Evolutionary conservation across 2,797 vertebrate species (phyloP), one percentile per base, ranked within the genome.

Genomic region (Girardinus metallicus): DNA sequence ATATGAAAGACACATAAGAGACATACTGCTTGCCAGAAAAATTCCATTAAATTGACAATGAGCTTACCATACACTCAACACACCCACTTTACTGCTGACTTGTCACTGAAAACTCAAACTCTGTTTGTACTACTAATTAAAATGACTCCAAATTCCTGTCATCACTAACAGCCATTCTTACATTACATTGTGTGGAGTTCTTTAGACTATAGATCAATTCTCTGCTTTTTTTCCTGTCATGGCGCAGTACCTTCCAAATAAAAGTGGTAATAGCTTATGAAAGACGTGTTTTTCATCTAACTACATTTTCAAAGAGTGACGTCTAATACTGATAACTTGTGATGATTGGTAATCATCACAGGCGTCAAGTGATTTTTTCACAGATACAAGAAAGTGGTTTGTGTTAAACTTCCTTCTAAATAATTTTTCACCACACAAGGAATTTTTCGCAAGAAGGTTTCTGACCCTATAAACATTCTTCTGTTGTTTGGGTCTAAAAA

Each of bases 401-500:
- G 31, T 26, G 72, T 11, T 73, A 18, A 43, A 36, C 34, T 13
- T 23, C 31, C 46, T 26, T 74, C 43, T 74, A 29, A 55, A 16
- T 74, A 23, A 4, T 13, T 12, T 18, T 55, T 36, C 12, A 6
- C 12, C 7, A 41, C 10, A 55, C 31, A 47, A 39, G 43, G 11
- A 36, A 18, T 18, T 34, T 62, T 62, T 31, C 5, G 1, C 13
- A n/a, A 12, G 44, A 47, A 44, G 18, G 29, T 31, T 60, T 62
- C 29, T 34, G 36, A 18, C 29, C 29, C 34, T 23, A 39, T 26
- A 23, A 64, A 64, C 8, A 57, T 9, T 29, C 21, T 60, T 75
- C 73, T 79, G 76, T 80, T 81, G 82, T 86, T 86, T 86, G 78
- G 66, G 55, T 76, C 73, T 31, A 3, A 72, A 70, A 76, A 79